phyloP scores from a whole-genome alignment of 2,888 invertebrate species.

The Elgonia sp. region DNA sequence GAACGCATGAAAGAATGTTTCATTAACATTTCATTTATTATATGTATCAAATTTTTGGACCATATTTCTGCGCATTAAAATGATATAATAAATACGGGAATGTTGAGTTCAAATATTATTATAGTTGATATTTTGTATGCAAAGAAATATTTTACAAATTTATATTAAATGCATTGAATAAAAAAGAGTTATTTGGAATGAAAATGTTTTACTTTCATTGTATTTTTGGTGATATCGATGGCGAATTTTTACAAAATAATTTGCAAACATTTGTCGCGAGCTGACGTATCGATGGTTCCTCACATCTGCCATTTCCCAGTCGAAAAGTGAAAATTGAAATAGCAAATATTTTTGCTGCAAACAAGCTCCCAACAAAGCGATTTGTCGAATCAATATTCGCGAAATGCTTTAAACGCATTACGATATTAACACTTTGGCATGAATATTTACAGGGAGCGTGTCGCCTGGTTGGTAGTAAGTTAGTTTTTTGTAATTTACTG shows the following conservation, averaged over 20 bases:
- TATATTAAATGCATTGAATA: no score
- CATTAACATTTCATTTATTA: conserved; percentile 42
- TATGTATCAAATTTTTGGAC: not conserved
- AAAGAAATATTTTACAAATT: no score
- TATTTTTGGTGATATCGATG: conserved; percentile 1
- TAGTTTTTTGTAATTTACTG: conserved; percentile 31
- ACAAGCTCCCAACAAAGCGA: conserved; percentile 52
- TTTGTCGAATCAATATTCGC: conserved; percentile 58
- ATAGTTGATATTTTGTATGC: no score
- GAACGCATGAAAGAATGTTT: conserved; percentile 14
- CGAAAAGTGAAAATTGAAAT: conserved; percentile 50
- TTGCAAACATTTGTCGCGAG: conserved; percentile 40
- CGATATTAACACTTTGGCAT: conserved; percentile 56
- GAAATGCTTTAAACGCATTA: conserved; percentile 59
- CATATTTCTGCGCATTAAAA: no score
- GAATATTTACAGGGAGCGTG: conserved; percentile 40
- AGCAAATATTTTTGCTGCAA: conserved; percentile 61
- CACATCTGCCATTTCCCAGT: conserved; percentile 24
- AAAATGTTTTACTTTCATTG: not conserved
- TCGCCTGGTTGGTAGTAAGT: not conserved
- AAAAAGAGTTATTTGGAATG: no score
- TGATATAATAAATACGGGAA: no score
- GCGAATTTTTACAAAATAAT: conserved; percentile 36
- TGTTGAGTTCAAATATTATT: no score
- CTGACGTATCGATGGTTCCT: conserved; percentile 42